These are phyloP conservation scores for Cataglyphis altisquamis DNA, from an alignment of 2,888 invertebrate species.

Conservation along the genomic window DNA sequence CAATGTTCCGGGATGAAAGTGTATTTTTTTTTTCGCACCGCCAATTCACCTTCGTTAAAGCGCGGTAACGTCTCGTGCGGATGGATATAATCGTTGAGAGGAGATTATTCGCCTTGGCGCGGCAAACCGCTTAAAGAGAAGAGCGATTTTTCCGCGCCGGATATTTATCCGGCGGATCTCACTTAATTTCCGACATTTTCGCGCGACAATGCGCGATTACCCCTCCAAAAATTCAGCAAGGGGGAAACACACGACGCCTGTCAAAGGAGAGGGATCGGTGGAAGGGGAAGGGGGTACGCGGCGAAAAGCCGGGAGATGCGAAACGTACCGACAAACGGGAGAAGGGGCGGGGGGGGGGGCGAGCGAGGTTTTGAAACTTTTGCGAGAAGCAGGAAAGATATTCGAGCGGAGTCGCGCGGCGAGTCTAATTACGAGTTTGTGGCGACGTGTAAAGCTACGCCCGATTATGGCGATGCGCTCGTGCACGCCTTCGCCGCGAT, in stretches of 20 bases:
- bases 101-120: background rate
- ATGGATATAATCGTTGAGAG: background rate
- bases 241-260: background rate
- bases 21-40: background rate
- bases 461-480: slow-evolving; percentile 70
- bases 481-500: slow-evolving; percentile 40
- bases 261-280: too few relatives aligned
- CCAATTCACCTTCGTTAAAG: background rate
- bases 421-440: slow-evolving; percentile 78
- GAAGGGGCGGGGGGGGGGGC: background rate
- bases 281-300: background rate
- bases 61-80: too few relatives aligned
- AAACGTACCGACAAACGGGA: background rate
- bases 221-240: slow-evolving; percentile 36
- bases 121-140: background rate
- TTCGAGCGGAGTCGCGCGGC: slow-evolving; percentile 71
- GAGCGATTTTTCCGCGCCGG: slow-evolving; percentile 2
- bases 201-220: slow-evolving; percentile 44
- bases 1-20: background rate
- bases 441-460: slow-evolving; percentile 68
- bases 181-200: slow-evolving; percentile 36
- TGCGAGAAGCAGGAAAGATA: slow-evolving; percentile 75
- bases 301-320: slow-evolving; percentile 22
- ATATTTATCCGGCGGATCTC: slow-evolving; percentile 19
- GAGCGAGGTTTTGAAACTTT: slow-evolving; percentile 68